These are phyloP conservation scores for Altica lythri DNA, from an alignment of 2,888 invertebrate species.

Conservation along the genomic window DNA sequence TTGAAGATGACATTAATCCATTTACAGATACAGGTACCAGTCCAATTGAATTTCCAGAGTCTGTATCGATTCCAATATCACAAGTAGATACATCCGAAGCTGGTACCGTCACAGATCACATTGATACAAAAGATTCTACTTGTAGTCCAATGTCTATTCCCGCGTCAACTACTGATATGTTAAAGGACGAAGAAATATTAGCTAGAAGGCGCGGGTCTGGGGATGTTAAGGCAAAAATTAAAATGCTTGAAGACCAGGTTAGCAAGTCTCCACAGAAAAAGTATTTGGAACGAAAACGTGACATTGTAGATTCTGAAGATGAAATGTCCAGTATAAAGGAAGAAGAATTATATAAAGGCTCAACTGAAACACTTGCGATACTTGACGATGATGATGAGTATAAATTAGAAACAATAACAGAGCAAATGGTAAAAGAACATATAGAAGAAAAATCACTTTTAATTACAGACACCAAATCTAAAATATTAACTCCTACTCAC, in stretches of 20 bases:
- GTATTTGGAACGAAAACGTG: conserved; percentile 45
- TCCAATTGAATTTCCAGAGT: conserved; percentile 59
- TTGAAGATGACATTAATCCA: conserved; percentile 54
- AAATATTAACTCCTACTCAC: conserved; percentile 44
- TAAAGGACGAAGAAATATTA: conserved; percentile 54
- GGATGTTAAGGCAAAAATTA: conserved; percentile 63
- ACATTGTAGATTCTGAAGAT: conserved; percentile 55
- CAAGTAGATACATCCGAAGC: conserved; percentile 61
- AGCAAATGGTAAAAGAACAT: conserved; percentile 36
- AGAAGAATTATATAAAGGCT: conserved; percentile 52
- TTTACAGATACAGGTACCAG: conserved; percentile 60
- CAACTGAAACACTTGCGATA: conserved; percentile 55
- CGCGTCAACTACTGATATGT: conserved; percentile 41
- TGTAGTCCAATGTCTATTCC: conserved; percentile 58
- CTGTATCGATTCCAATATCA: conserved; percentile 53
- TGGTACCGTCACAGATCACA: conserved; percentile 59
- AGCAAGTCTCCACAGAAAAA: conserved; percentile 51
- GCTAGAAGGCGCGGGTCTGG: conserved; percentile 56
- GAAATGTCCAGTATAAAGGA: conserved; percentile 57
- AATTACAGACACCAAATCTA: conserved; percentile 34
- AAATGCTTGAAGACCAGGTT: conserved; percentile 60
- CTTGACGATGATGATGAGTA: conserved; percentile 53
- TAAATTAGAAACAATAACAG: conserved; percentile 43
- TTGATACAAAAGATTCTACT: conserved; percentile 61
- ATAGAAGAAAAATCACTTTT: conserved; percentile 33